phyloP scores from a whole-genome alignment of 2,113 vertebrate species.

The Scopus umbretta region DNA sequence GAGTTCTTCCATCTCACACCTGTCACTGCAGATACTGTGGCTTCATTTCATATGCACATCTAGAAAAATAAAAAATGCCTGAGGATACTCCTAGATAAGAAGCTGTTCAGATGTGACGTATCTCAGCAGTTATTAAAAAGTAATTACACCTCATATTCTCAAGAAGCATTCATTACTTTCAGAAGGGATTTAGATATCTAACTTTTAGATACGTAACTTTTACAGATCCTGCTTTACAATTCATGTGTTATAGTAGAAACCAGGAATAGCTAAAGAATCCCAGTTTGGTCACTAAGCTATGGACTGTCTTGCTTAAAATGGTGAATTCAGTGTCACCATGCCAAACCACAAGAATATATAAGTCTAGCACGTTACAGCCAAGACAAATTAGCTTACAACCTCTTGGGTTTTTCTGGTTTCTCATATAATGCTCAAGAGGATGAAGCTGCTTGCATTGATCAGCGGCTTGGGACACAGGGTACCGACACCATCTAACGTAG shows the following conservation, averaged over 20 bases:
- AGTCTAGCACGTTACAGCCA: not conserved
- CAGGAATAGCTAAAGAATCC: not conserved
- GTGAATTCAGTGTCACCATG: not conserved
- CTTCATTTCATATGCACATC: not conserved
- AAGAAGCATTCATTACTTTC: not conserved
- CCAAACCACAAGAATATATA: not conserved
- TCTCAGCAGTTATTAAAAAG: slow-evolving; percentile 10
- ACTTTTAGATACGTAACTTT: not conserved
- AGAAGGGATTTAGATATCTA: not conserved
- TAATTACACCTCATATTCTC: not conserved
- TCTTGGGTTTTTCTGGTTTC: not conserved
- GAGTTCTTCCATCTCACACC: not conserved
- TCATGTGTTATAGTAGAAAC: not conserved
- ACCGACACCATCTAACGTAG: fast-evolving
- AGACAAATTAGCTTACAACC: not conserved
- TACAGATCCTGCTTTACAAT: not conserved
- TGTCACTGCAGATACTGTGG: not conserved
- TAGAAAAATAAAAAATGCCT: not conserved
- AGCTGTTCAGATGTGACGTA: not conserved
- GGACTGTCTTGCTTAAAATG: not conserved
- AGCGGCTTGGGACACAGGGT: not conserved
- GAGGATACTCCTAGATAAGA: not conserved
- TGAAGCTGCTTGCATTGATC: not conserved
- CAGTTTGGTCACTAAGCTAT: not conserved
- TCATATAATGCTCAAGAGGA: not conserved